Evolutionary conservation across 2,888 invertebrate genomes (phyloP).

Genomic region (Trachelus iudaicus): DNA sequence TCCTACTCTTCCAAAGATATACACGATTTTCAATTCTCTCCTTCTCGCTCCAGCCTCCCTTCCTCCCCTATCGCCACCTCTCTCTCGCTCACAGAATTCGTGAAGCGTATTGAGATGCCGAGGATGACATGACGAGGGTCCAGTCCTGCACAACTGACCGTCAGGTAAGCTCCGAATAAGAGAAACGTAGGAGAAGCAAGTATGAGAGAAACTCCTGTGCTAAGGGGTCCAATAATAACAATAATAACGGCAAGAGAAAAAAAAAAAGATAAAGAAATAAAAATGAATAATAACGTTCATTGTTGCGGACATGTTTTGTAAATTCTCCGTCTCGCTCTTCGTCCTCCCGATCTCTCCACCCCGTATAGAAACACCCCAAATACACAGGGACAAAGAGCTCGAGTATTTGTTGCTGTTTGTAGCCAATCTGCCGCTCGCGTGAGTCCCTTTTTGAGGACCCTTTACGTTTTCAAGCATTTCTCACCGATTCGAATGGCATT

Average conservation of each 20-base stretch:
- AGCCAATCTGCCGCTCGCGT: conserved; percentile 51
- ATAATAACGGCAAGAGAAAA: conserved; percentile 10
- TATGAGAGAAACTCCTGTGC: conserved; percentile 1
- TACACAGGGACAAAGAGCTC: conserved; percentile 25
- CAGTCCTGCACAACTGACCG: conserved; percentile 51
- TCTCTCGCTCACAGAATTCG: conserved; percentile 2
- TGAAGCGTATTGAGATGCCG: conserved; percentile 55
- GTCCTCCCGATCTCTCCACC: conserved; percentile 14
- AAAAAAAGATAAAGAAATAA: conserved; percentile 19
- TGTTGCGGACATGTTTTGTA: conserved; percentile 65
- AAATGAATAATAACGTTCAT: conserved; percentile 47
- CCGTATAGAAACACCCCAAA: no score
- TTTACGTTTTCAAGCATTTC: no score
- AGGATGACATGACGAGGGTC: conserved; percentile 62
- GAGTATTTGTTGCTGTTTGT: conserved; percentile 64
- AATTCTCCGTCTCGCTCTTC: conserved; percentile 47
- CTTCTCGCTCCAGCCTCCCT: conserved; percentile 12
- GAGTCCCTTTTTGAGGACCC: conserved; percentile 11
- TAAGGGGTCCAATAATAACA: background rate
- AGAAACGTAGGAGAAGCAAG: conserved; percentile 9
- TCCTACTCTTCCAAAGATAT: conserved; percentile 5
- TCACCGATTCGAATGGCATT: no score
- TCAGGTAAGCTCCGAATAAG: conserved; percentile 43
- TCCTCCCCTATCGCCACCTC: background rate
- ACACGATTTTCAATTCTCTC: conserved; percentile 5